These are phyloP conservation scores for Crax fasciolata DNA, from an alignment of 2,797 vertebrate genomes.

Conservation along the genomic window DNA sequence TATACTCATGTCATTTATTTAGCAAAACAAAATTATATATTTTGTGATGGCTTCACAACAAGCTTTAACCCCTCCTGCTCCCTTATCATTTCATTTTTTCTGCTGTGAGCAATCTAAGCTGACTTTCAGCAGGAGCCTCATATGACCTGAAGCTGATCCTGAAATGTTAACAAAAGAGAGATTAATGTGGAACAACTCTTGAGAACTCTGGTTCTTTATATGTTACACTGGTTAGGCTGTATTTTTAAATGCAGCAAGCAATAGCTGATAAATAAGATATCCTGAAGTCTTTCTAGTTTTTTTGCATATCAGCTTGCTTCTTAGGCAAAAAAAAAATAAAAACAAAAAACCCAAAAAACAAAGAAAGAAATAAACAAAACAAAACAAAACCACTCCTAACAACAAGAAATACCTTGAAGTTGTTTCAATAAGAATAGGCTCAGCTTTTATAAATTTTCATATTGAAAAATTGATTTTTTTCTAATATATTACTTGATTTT, in stretches of 20 bases:
- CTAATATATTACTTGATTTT: background rate
- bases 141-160: background rate
- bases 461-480: background rate
- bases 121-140: background rate
- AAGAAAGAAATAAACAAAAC: background rate
- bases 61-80: background rate
- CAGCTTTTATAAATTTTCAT: background rate
- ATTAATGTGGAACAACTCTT: background rate
- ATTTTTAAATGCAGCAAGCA: background rate
- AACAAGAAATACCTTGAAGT: background rate
- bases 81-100: background rate
- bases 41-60: background rate
- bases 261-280: slow-evolving; percentile 27
- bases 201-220: background rate
- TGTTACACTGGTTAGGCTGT: background rate
- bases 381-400: background rate
- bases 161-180: background rate
- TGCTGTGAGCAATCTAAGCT: background rate
- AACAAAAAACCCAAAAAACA: too few relatives aligned
- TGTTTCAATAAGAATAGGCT: background rate
- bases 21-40: background rate
- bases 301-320: background rate
- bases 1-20: background rate
- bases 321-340: background rate
- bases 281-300: background rate